These are phyloP conservation scores for Eurystomus glaucurus DNA, from an alignment of 2,797 vertebrate genomes.

Conservation along the genomic window DNA sequence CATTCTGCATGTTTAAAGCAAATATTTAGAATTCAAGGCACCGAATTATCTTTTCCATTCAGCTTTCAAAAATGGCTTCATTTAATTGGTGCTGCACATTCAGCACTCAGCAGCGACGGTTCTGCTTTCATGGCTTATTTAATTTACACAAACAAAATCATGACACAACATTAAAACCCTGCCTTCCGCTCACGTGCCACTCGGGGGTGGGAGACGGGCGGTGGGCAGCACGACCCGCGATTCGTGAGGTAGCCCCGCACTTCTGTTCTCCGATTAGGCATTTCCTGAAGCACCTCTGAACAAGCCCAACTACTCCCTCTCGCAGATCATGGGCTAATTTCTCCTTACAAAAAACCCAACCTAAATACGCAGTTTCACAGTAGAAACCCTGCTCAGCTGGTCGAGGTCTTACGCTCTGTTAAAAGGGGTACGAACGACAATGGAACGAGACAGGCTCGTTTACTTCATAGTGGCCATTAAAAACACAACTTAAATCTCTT, in stretches of 20 bases:
- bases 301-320: neutral
- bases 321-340: neutral
- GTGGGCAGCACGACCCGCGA: neutral
- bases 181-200: neutral
- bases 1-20: neutral
- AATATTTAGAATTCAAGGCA: conserved; percentile 3
- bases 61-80: neutral
- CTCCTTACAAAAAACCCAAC: neutral
- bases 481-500: neutral
- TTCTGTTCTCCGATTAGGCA: neutral
- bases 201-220: neutral
- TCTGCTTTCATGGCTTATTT: neutral
- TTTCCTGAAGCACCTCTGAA: neutral
- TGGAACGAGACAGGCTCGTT: neutral
- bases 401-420: neutral
- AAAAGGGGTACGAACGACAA: neutral
- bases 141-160: neutral
- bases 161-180: neutral
- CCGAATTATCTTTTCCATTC: neutral
- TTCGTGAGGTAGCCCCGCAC: neutral
- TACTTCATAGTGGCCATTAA: neutral
- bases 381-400: neutral
- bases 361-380: neutral
- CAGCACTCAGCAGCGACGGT: neutral
- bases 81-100: neutral